Percentiles rank a stretch among this genome's conserved stretches.
phyloP scores from a whole-genome alignment of 2,888 invertebrate genomes.

The Dioctria rufipes region DNA sequence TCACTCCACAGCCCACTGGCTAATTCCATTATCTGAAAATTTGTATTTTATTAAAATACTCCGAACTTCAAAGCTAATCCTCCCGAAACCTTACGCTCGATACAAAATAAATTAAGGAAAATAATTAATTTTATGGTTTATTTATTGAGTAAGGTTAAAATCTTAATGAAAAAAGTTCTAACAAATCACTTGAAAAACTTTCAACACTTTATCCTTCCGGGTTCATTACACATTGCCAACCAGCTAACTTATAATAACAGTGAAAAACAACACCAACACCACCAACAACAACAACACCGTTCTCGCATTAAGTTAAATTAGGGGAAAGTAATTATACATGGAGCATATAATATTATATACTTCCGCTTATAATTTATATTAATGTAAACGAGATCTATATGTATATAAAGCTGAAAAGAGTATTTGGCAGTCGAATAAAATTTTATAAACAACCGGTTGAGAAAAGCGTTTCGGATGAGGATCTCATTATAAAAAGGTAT shows the following conservation, averaged over 20 bases:
- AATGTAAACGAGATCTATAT: too few relatives aligned
- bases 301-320: background rate
- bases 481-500: too few relatives aligned
- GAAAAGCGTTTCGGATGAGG: too few relatives aligned
- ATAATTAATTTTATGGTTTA: conserved; percentile 25
- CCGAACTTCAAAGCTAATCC: background rate
- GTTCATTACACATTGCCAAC: too few relatives aligned
- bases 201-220: background rate
- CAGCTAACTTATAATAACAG: too few relatives aligned
- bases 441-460: too few relatives aligned
- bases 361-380: too few relatives aligned
- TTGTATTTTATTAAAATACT: background rate
- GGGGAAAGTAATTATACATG: background rate
- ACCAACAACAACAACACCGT: background rate
- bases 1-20: background rate
- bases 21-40: too few relatives aligned
- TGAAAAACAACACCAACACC: background rate
- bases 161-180: background rate
- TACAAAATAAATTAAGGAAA: conserved; percentile 9
- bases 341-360: too few relatives aligned
- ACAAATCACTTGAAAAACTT: background rate
- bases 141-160: conserved; percentile 18
- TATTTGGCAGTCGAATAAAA: too few relatives aligned
- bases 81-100: background rate
- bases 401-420: too few relatives aligned